Evolutionary conservation across 2,113 vertebrate genomes (phyloP), one percentile per base, ranked within the genome.

Genomic region (Pelmatolapia mariae): DNA sequence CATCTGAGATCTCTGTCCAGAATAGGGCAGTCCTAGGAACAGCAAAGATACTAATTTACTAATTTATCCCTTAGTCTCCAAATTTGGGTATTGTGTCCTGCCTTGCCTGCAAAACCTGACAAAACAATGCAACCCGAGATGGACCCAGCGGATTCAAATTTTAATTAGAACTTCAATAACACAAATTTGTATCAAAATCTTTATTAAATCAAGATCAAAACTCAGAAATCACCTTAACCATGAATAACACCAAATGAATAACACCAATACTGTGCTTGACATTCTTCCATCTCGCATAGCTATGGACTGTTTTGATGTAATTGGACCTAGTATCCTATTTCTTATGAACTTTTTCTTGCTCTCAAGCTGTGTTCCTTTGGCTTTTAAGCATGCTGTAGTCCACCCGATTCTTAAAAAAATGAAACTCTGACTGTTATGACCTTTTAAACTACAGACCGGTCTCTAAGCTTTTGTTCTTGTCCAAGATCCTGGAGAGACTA

Each of bases 271-370:
- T 19, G 18, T 52, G 3, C 8, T 52, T 10, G 18, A 52, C 18
- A 52, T 52, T 52, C 18, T 5, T 52, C 47, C 47, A 52, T 52
- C 18, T 52, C 2, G 18, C 47, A 0, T 5, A 52, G 8, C 47
- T 52, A 52, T 5, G 47, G 47, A 52, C 47, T 52, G 47, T 52
- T 52, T 52, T 52, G 47, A 52, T 19, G 47, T 52, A 52, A 19
- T 0, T 10, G 47, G 0, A 52, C 47, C 47, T 9, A 0, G 47
- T 19, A 52, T 52, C 18, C 1, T 52, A 52, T 52, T 52, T 52
- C 47, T 52, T 26, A 24, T n/a, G n/a, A n/a, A n/a, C n/a, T n/a
- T n/a, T n/a, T n/a, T n/a, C n/a, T n/a, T n/a, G n/a, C n/a, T n/a
- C n/a, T n/a, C n/a, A n/a, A n/a, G n/a, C n/a, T n/a, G n/a, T n/a